These are phyloP conservation scores for Nannospalax galili DNA, from an alignment of 2,113 vertebrate genomes.

Conservation along the genomic window DNA sequence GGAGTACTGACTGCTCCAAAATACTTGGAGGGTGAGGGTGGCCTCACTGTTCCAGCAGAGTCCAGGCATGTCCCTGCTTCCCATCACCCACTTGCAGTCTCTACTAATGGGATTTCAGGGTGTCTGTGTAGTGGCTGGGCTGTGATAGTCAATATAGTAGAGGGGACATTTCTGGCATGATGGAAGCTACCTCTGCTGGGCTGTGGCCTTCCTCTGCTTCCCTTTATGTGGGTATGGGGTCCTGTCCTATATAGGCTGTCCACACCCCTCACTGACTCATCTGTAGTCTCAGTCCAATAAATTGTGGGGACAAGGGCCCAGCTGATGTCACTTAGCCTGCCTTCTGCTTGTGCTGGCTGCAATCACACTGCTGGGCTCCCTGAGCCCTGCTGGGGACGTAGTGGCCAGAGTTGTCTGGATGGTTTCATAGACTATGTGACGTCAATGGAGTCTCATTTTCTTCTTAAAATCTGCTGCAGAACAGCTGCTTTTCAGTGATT, in stretches of 20 bases:
- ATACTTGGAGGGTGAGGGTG: not conserved
- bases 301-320: not conserved
- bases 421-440: not conserved
- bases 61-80: not conserved
- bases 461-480: not conserved
- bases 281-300: not conserved
- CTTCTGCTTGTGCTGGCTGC: no score
- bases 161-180: not conserved
- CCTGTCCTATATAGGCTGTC: not conserved
- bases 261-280: not conserved
- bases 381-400: no score
- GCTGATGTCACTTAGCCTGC: no score
- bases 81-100: not conserved
- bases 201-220: not conserved
- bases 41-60: not conserved
- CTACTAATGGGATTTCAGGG: not conserved
- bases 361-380: not conserved
- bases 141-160: not conserved
- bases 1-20: rapidly evolving
- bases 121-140: not conserved
- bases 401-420: not conserved
- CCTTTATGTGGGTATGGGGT: not conserved
- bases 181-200: not conserved
- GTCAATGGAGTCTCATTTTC: not conserved
- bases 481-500: not conserved